Evolutionary conservation across 2,888 invertebrate species (phyloP).

Genomic region (Meghimatium bilineatum): DNA sequence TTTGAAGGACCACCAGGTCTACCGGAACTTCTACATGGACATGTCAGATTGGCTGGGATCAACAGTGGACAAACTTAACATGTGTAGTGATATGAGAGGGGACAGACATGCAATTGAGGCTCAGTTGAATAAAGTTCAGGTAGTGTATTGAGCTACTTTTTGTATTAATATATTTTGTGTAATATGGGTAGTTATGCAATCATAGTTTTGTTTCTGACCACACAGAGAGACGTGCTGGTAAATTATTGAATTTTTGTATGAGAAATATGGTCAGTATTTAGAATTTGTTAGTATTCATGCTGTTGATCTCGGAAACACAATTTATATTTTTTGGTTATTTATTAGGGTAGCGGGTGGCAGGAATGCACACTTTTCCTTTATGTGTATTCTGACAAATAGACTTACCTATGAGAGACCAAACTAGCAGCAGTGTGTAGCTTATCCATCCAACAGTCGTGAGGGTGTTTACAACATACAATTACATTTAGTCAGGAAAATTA

Average conservation of each 20-base stretch:
- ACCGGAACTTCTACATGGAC: constrained; percentile 88
- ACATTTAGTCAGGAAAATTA: no score
- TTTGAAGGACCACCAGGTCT: constrained; percentile 90
- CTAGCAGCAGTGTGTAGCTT: no score
- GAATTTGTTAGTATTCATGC: no score
- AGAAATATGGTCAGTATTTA: not conserved
- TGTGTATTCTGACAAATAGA: no score
- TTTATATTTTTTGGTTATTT: no score
- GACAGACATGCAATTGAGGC: constrained; percentile 71
- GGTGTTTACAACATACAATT: no score
- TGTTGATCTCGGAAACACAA: no score
- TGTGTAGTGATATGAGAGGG: constrained; percentile 69
- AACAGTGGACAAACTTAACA: constrained; percentile 83
- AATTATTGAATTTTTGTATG: not conserved
- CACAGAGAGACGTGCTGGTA: not conserved
- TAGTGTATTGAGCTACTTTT: constrained; percentile 30
- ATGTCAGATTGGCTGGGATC: constrained; percentile 90
- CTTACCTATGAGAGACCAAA: no score
- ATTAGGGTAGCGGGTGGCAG: no score
- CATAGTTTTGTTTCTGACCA: not conserved
- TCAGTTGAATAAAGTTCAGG: constrained; percentile 71
- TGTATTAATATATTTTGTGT: not conserved
- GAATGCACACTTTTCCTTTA: no score
- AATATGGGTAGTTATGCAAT: not conserved
- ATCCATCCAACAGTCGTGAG: no score